These are phyloP conservation scores for Aplysina aerophoba DNA, from an alignment of 37 sponge, comb jelly and placozoan species.

Conservation along the genomic window DNA sequence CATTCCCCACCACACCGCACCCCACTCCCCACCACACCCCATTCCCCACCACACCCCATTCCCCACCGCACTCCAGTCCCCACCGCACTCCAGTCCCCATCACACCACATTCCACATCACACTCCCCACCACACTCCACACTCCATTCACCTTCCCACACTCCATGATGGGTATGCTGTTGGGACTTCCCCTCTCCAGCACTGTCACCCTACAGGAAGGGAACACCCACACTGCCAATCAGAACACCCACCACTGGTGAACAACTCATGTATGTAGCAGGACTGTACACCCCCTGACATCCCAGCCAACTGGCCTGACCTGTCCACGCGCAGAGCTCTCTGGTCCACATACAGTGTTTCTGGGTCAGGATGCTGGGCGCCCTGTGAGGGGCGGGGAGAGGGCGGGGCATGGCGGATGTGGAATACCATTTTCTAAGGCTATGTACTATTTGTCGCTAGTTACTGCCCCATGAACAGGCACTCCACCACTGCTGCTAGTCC, in stretches of 20 bases:
- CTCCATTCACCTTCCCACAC: constrained; percentile 72
- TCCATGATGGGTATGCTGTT: constrained; percentile 82
- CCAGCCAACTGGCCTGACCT: constrained; percentile 29
- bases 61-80: no score
- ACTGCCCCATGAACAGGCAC: no score
- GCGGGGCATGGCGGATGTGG: neutral
- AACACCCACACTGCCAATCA: neutral
- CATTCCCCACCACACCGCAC: no score
- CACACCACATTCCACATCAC: neutral
- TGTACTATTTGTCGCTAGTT: no score
- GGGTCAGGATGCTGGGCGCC: constrained; percentile 84
- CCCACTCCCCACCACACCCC: no score
- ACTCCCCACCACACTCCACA: neutral
- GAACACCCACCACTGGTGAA: neutral
- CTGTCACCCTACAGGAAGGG: constrained; percentile 41
- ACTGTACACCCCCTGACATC: neutral
- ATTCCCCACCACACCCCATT: no score
- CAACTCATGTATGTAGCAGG: neutral
- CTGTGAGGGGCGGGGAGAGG: constrained; percentile 22
- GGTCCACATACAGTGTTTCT: constrained; percentile 77
- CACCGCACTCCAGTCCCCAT: no score
- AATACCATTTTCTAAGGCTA: no score
- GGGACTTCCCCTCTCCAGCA: constrained; percentile 88
- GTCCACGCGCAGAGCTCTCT: constrained; percentile 88
- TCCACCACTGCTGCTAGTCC: no score